These are phyloP conservation scores for Ladona fulva DNA, from an alignment of 1,140 invertebrate genomes.

Conservation along the genomic window DNA sequence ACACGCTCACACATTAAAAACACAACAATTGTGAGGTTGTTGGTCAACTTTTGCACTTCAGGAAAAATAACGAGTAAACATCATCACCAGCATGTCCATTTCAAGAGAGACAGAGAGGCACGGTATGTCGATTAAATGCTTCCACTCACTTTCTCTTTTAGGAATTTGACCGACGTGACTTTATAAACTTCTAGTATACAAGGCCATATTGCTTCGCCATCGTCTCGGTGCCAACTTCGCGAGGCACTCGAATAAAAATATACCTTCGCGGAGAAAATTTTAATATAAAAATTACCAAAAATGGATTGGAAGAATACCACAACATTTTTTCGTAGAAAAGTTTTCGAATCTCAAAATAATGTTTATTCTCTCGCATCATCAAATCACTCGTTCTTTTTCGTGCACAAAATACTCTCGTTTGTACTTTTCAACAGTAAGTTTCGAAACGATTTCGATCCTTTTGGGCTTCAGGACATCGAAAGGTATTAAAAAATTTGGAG, in stretches of 20 bases:
- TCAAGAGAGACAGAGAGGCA: background rate
- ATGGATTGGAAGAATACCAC: no score
- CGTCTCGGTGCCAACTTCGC: background rate
- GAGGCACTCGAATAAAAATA: background rate
- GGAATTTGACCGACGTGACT: background rate
- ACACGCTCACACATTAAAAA: background rate
- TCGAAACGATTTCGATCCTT: no score
- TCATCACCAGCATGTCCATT: background rate
- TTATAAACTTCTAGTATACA: background rate
- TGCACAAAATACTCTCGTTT: no score
- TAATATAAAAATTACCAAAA: no score
- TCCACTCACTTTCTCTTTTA: slow-evolving; percentile 3
- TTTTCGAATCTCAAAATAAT: no score
- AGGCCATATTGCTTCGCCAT: background rate
- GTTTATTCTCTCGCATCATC: no score
- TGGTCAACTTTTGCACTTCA: background rate
- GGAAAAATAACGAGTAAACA: background rate
- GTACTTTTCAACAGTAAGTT: no score
- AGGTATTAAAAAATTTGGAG: no score
- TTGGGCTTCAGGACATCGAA: no score
- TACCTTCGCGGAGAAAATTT: no score
- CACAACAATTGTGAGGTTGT: background rate
- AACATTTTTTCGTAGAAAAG: no score
- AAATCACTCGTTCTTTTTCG: no score
- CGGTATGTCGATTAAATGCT: background rate